Evolutionary conservation across 2,113 vertebrate species (phyloP).

Genomic region (Saimiri boliviensis): DNA sequence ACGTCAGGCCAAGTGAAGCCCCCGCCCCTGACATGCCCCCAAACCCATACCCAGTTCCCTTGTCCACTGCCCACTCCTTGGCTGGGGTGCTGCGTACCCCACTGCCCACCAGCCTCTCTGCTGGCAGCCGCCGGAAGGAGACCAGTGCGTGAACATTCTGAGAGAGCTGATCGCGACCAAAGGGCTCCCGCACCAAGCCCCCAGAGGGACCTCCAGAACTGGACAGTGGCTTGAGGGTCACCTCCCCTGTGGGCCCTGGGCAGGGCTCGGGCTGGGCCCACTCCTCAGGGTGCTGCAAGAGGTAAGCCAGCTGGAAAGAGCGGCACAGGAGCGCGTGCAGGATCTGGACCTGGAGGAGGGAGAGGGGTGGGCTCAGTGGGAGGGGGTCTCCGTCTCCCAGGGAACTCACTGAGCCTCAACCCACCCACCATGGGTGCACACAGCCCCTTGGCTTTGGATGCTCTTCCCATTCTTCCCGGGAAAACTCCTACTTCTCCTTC

Average conservation of each 20-base stretch:
- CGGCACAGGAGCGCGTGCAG: slow-evolving; percentile 95
- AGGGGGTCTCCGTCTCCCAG: background rate
- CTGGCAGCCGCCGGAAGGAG: slow-evolving; percentile 92
- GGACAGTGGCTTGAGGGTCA: slow-evolving; percentile 24
- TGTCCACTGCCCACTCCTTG: background rate
- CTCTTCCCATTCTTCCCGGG: background rate
- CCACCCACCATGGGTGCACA: background rate
- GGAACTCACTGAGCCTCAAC: background rate
- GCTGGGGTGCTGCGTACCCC: slow-evolving; percentile 82
- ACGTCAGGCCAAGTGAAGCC: background rate
- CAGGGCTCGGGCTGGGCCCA: slow-evolving; percentile 76
- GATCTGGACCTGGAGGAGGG: slow-evolving; percentile 87
- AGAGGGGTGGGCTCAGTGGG: background rate
- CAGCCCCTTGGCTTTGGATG: background rate
- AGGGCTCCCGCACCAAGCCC: slow-evolving; percentile 81
- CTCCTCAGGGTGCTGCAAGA: slow-evolving; percentile 90
- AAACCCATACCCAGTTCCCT: background rate
- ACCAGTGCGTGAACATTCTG: slow-evolving; percentile 94
- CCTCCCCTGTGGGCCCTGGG: background rate
- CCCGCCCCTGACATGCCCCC: background rate
- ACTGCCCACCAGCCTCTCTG: slow-evolving; percentile 66
- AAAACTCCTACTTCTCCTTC: background rate
- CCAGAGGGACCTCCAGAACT: background rate
- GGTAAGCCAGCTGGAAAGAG: slow-evolving; percentile 94
- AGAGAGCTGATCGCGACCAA: slow-evolving; percentile 92